A percentile compares a stretch with the other conserved stretches of the same genome.
phyloP scores from a whole-genome alignment of 2,797 vertebrate genomes.

The Serranus cabrilla region DNA sequence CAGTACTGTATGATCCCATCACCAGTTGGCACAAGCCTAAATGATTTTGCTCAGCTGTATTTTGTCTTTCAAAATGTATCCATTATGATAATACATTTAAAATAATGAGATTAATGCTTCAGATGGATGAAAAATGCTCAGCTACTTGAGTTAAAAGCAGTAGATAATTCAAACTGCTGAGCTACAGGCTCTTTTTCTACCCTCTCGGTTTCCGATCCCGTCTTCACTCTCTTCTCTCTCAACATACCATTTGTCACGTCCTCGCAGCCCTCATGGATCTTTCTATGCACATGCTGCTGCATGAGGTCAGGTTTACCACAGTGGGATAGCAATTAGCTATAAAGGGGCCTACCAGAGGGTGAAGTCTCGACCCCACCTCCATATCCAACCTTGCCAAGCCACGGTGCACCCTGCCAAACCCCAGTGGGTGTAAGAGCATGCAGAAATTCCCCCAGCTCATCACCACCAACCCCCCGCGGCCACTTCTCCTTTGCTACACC shows the following conservation, averaged over 20 bases:
- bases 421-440: constrained; percentile 51
- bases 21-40: too few relatives aligned
- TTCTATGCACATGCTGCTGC: constrained; percentile 24
- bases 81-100: too few relatives aligned
- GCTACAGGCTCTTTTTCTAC: constrained; percentile 6
- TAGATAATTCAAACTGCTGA: constrained; percentile 6
- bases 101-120: too few relatives aligned
- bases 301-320: constrained; percentile 64
- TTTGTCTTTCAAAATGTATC: too few relatives aligned
- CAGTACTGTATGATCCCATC: too few relatives aligned
- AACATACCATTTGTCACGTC: constrained; percentile 3
- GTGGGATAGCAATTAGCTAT: constrained; percentile 67
- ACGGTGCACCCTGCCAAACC: constrained; percentile 46
- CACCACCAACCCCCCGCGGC: constrained; percentile 38
- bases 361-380: constrained; percentile 57
- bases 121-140: background rate
- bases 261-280: constrained; percentile 9
- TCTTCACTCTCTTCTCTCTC: constrained; percentile 9
- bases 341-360: constrained; percentile 70
- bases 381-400: constrained; percentile 57
- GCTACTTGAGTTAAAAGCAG: constrained; percentile 9
- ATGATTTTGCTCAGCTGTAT: too few relatives aligned
- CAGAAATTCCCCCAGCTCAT: constrained; percentile 63
- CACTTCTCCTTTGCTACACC: constrained; percentile 21
- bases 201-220: background rate